Conservation (phyloP, 2,888 invertebrate species). For the Lissocephala sabroskyi region DNA sequence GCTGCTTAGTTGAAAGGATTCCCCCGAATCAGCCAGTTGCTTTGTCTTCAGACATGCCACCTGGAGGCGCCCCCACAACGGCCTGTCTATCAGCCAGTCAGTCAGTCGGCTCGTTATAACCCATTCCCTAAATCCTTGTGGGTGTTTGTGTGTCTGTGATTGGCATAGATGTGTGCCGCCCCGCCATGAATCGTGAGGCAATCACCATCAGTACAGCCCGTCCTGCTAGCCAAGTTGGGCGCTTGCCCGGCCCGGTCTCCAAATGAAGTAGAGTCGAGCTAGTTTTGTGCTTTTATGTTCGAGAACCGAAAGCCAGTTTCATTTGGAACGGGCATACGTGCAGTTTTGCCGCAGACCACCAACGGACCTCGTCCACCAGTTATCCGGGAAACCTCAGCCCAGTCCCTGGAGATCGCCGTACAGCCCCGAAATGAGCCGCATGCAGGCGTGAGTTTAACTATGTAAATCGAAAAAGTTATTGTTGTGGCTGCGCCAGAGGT, state of each 20-base stretch:
- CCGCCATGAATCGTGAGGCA: slow-evolving; percentile 23
- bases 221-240: not conserved
- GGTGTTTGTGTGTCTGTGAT: slow-evolving; percentile 13
- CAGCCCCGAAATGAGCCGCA: slow-evolving; percentile 55
- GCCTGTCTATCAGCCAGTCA: too few species aligned
- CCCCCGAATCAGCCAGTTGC: too few species aligned
- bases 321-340: slow-evolving; percentile 50
- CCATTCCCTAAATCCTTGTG: not conserved
- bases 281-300: slow-evolving; percentile 57
- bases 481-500: not conserved
- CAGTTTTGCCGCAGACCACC: slow-evolving; percentile 43
- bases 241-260: too few species aligned
- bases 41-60: slow-evolving; percentile 53
- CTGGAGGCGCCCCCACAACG: too few species aligned
- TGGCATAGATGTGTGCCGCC: slow-evolving; percentile 11
- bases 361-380: too few species aligned
- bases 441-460: slow-evolving; percentile 64
- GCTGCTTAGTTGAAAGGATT: too few species aligned
- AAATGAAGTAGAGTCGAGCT: too few species aligned
- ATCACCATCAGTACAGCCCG: slow-evolving; percentile 42
- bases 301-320: slow-evolving; percentile 41
- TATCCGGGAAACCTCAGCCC: not conserved
- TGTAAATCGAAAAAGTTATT: slow-evolving; percentile 16
- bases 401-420: not conserved
- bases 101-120: slow-evolving; percentile 9